Evolutionary conservation across 1,140 invertebrate genomes (phyloP), one percentile per base, ranked within the genome.

Genomic region (Drosophila tristis): DNA sequence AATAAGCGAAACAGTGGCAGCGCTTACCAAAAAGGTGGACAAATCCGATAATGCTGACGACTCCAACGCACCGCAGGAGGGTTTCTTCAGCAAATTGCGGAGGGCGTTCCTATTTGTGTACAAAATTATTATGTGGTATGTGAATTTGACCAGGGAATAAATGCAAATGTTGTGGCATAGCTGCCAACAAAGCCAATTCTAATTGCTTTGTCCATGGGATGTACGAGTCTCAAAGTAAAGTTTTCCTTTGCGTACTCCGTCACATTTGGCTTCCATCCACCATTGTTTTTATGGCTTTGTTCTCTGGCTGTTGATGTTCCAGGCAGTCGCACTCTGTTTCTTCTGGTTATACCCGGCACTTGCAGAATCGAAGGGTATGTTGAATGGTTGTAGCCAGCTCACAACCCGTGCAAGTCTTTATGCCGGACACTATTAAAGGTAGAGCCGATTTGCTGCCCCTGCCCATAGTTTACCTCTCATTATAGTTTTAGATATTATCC

Each of bases 251-350:
- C 11, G 4, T 5, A 39, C 4, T 13, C 35, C 13, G 35, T 39
- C 35, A 39, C 35, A 39, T 39, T 39, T 39, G 35, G 4, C 11
- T 65, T 15, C 23, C 26, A 31, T 58, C 45, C 43, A 9, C 25
- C 53, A 50, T 59, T 81, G 73, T 45, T 56, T 23, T 44, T 58
- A 29, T 61, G 50, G 25, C 51, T 70, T 74, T 66, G 64, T 65
- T 49, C 31, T 68, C 54, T 58, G 59, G 59, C 54, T 77, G 78
- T 81, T 74, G 73, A 74, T 78, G 61, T 79, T 84, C 72, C 80
- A 60, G 68, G 51, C 64, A 66, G 74, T 63, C 35, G 61, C 56
- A 75, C 50, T 70, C 61, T 57, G 39, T 61, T 67, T 35, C 45
- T 64, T 64, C 29, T 13, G 23, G 20, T 51, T 13, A 7, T 39